Percentiles rank a stretch among this genome's conserved stretches.
Evolutionary conservation across 2,797 vertebrate species (phyloP).

Genomic region (Squalus acanthias): DNA sequence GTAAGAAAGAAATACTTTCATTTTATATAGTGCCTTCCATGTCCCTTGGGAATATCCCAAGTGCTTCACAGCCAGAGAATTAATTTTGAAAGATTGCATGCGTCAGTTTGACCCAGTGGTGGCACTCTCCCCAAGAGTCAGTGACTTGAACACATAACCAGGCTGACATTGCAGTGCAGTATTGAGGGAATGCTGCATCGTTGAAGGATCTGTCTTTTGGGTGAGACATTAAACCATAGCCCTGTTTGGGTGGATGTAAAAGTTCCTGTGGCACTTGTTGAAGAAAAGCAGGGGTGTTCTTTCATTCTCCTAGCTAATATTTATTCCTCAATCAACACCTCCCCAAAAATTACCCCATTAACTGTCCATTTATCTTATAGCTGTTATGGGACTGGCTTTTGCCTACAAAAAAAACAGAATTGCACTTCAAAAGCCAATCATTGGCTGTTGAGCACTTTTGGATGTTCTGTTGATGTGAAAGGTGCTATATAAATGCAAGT

Average conservation of each 20-base stretch:
- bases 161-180: neutral
- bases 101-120: no score
- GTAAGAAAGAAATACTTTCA: no score
- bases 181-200: no score
- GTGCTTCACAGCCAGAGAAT: no score
- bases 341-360: neutral
- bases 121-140: no score
- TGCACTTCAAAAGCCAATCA: neutral
- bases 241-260: neutral
- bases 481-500: neutral
- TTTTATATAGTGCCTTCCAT: no score
- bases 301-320: neutral
- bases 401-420: neutral
- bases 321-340: neutral
- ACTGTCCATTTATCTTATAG: neutral
- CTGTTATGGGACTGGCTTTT: neutral
- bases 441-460: neutral
- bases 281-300: neutral
- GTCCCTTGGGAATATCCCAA: no score
- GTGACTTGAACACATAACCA: no score
- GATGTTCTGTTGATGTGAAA: neutral
- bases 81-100: no score
- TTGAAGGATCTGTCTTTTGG: neutral
- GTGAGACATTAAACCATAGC: neutral
- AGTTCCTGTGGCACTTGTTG: neutral